phyloP scores from a whole-genome alignment of 2,113 vertebrate genomes.

The Egretta garzetta region DNA sequence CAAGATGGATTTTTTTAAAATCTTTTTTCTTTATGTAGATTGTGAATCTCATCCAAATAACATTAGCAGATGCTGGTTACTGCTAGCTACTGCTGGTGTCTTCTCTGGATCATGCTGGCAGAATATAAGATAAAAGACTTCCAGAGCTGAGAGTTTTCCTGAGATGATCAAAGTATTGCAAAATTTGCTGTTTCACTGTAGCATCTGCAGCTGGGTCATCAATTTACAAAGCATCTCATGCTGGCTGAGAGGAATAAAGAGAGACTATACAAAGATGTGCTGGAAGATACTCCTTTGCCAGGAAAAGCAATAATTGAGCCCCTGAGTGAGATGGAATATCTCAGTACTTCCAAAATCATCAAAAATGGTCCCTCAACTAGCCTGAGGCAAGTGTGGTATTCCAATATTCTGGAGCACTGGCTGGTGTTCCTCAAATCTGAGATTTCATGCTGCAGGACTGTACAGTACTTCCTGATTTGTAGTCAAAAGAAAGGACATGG shows the following conservation, averaged over 20 bases:
- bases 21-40: not conserved
- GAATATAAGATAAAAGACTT: not conserved
- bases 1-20: not conserved
- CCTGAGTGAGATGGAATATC: not conserved
- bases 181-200: constrained; percentile 28
- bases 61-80: not conserved
- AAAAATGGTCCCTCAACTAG: not conserved
- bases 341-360: not conserved
- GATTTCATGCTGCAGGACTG: not conserved
- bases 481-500: not conserved
- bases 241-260: not conserved
- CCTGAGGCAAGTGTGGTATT: not conserved
- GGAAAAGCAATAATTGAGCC: not conserved
- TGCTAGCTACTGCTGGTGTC: not conserved
- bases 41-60: not conserved
- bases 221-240: not conserved
- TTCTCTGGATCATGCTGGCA: not conserved
- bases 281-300: not conserved
- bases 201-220: not conserved
- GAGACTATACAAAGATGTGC: not conserved
- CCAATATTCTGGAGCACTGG: not conserved
- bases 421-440: not conserved
- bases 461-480: not conserved
- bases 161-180: constrained; percentile 5
- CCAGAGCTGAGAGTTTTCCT: not conserved